phyloP scores from a whole-genome alignment of 2,113 vertebrate species.

The Otus sunia region DNA sequence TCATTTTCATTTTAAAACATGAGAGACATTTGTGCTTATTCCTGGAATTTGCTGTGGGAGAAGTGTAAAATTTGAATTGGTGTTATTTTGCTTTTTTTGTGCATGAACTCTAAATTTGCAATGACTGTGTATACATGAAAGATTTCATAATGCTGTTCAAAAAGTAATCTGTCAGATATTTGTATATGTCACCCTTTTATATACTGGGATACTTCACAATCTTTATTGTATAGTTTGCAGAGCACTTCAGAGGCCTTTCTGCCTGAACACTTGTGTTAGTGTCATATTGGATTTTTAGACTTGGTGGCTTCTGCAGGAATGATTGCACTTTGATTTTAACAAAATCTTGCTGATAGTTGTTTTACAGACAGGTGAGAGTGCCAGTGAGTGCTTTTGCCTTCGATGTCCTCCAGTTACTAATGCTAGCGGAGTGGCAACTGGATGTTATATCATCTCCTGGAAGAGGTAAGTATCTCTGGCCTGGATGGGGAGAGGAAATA shows the following conservation, averaged over 20 bases:
- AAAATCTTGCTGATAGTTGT: conserved; percentile 79
- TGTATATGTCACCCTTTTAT: not conserved
- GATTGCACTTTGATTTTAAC: conserved; percentile 14
- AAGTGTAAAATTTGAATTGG: not conserved
- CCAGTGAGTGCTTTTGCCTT: conserved; percentile 94
- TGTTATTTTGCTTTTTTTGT: not conserved
- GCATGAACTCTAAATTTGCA: not conserved
- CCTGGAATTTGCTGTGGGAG: not conserved
- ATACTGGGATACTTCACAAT: not conserved
- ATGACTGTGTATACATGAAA: not conserved
- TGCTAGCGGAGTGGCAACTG: conserved; percentile 84
- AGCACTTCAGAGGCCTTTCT: not conserved
- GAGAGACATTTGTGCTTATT: not conserved
- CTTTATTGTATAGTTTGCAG: not conserved
- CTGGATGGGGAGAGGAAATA: not conserved
- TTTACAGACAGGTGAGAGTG: conserved; percentile 91
- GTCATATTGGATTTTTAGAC: not conserved
- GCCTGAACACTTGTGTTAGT: not conserved
- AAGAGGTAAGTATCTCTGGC: conserved; percentile 78
- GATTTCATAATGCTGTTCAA: not conserved
- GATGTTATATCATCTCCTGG: conserved; percentile 90
- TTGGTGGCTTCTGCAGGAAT: not conserved
- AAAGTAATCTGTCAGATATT: not conserved
- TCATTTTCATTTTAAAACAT: not conserved
- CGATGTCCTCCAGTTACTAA: conserved; percentile 80